A percentile compares a stretch with the other conserved stretches of the same genome.
phyloP scores from a whole-genome alignment of 2,888 invertebrate species.

The Phrixothrix hirtus region DNA sequence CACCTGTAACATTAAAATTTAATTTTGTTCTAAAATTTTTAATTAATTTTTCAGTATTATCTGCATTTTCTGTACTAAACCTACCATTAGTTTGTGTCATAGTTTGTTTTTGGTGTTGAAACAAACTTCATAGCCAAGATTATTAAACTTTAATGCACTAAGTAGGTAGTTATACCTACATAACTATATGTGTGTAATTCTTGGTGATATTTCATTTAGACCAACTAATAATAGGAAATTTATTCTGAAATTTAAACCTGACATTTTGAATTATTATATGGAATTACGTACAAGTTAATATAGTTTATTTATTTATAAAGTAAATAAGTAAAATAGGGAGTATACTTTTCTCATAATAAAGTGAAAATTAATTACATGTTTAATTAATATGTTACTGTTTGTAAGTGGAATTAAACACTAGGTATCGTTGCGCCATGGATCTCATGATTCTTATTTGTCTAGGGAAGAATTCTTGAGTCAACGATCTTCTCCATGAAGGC shows the following conservation, averaged over 20 bases:
- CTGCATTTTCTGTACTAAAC: neutral
- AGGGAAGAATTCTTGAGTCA: conserved; percentile 33
- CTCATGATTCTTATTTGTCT: conserved; percentile 29
- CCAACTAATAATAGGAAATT: too few species aligned
- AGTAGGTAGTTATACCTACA: neutral
- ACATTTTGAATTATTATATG: neutral
- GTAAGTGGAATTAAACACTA: conserved; percentile 10
- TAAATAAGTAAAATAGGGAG: too few species aligned
- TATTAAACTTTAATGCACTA: neutral
- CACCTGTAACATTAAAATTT: too few species aligned
- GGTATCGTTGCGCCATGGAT: conserved; percentile 9
- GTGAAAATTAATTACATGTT: too few species aligned
- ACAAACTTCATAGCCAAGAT: neutral
- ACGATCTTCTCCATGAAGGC: conserved; percentile 32
- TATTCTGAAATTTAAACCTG: too few species aligned
- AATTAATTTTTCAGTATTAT: too few species aligned
- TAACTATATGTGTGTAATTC: too few species aligned
- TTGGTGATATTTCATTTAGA: too few species aligned
- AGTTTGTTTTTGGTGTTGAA: neutral
- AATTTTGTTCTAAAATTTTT: too few species aligned
- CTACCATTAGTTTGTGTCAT: neutral
- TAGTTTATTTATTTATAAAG: neutral
- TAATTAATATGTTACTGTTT: too few species aligned
- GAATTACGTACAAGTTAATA: too few species aligned
- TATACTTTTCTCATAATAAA: too few species aligned